A percentile compares a stretch with the other conserved stretches of the same genome.
Conservation (phyloP, 2,797 vertebrate species). For the Eremophila alpestris region DNA sequence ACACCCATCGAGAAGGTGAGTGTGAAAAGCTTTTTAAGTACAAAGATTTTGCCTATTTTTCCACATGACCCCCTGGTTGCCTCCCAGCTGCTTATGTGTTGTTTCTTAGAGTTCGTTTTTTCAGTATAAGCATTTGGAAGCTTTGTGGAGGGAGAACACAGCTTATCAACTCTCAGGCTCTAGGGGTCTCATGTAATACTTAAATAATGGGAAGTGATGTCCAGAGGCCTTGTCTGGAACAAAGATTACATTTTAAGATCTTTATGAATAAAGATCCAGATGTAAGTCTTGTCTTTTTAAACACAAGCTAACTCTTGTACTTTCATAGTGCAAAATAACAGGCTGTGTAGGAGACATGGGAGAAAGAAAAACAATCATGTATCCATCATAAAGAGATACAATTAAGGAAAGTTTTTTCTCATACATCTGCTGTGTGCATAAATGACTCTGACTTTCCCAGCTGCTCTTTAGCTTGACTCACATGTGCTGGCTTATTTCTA, state of each 20-base stretch:
- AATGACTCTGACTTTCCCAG: background rate
- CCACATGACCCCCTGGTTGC: background rate
- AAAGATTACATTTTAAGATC: background rate
- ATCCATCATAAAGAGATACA: background rate
- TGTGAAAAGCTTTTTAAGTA: background rate
- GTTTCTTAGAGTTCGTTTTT: background rate
- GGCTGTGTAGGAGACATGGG: background rate
- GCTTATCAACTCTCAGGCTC: background rate
- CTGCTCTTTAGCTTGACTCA: background rate
- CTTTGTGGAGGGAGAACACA: background rate
- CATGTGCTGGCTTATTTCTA: background rate
- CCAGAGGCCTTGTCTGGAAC: background rate
- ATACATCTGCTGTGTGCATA: background rate
- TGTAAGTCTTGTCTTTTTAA: background rate
- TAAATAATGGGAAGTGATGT: background rate
- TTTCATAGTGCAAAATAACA: background rate
- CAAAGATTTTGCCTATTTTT: background rate
- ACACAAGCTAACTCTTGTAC: background rate
- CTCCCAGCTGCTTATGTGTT: background rate
- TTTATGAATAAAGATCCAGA: background rate
- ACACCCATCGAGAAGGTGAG: constrained; percentile 90
- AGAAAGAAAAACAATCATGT: background rate
- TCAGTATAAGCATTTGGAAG: background rate
- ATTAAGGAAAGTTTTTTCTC: background rate
- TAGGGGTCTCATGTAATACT: background rate